Conservation (phyloP, 2,113 vertebrate genomes). For the Mandrillus leucophaeus region DNA sequence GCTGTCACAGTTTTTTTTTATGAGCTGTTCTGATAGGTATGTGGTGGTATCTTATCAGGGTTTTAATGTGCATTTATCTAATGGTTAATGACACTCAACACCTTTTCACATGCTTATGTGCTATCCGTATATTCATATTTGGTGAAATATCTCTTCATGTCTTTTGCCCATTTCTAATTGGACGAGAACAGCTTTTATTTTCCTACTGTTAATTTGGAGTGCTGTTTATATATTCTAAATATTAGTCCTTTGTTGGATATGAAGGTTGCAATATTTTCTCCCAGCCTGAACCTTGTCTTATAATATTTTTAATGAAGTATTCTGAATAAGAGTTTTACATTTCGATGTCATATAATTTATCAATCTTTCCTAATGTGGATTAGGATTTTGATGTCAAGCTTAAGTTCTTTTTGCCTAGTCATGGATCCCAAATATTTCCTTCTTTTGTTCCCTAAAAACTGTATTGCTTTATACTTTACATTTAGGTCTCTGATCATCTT, state of each 20-base stretch:
- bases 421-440: neutral
- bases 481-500: no score
- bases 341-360: no score
- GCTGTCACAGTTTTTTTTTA: neutral
- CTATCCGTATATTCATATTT: neutral
- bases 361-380: neutral
- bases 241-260: neutral
- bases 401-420: neutral
- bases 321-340: neutral
- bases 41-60: no score
- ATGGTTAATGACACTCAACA: accelerated
- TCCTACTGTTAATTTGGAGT: neutral
- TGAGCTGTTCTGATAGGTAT: neutral
- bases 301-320: neutral
- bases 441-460: neutral
- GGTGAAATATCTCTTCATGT: neutral
- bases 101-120: neutral
- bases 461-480: neutral
- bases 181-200: neutral
- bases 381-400: neutral
- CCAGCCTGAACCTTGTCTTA: neutral
- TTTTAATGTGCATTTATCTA: neutral
- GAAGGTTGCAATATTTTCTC: neutral
- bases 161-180: neutral
- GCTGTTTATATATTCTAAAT: no score